Evolutionary conservation across 2,797 vertebrate genomes (phyloP).

Genomic region (Coregonus suidteri): DNA sequence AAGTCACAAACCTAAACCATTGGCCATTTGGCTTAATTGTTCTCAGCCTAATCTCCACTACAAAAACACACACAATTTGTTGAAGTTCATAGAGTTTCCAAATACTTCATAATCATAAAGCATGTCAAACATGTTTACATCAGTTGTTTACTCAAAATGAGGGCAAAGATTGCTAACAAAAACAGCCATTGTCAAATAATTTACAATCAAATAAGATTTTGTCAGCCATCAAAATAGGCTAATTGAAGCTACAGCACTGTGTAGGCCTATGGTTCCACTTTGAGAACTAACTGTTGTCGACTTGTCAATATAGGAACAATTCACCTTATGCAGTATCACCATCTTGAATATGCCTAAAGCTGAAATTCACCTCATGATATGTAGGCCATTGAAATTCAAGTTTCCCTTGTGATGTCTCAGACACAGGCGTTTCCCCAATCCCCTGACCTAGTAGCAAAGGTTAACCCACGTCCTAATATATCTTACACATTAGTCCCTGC

Average conservation of each 20-base stretch:
- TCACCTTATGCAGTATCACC: not conserved
- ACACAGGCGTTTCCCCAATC: not conserved
- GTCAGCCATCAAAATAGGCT: constrained; percentile 34
- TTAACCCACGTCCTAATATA: constrained; percentile 37
- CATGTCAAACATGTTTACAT: constrained; percentile 22
- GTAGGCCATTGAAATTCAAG: constrained; percentile 31
- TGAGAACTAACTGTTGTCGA: not conserved
- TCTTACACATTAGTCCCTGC: not conserved
- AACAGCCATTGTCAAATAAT: constrained; percentile 43
- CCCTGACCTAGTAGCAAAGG: not conserved
- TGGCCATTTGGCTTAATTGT: not conserved
- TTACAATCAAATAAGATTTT: constrained; percentile 37
- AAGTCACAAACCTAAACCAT: not conserved
- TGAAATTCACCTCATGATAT: constrained; percentile 31
- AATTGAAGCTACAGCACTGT: not conserved
- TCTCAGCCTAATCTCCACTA: constrained; percentile 1
- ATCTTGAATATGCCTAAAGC: constrained; percentile 16
- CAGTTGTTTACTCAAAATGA: constrained; percentile 15
- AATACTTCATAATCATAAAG: constrained; percentile 7
- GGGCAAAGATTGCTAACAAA: constrained; percentile 5
- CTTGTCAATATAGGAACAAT: no score
- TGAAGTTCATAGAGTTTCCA: constrained; percentile 1
- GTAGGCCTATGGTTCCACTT: not conserved
- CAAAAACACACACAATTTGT: constrained; percentile 10
- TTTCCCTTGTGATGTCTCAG: constrained; percentile 3